Conservation (phyloP, 2,797 vertebrate species). For the Paguma larvata region DNA sequence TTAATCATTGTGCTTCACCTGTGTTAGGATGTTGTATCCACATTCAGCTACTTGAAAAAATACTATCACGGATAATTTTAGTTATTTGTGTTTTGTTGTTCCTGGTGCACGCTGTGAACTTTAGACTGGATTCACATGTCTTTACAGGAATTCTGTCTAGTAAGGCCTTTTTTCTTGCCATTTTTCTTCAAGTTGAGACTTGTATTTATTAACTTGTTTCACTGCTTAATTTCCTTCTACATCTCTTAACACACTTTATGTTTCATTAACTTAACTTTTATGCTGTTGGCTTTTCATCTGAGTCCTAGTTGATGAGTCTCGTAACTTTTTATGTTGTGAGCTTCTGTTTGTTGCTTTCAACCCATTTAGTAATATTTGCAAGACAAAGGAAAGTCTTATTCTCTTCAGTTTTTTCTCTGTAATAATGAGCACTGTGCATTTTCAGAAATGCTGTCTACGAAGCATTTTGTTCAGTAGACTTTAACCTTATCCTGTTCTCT, state of each 20-base stretch:
- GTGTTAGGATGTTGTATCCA: neutral
- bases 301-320: neutral
- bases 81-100: neutral
- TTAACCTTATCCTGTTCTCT: neutral
- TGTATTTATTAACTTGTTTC: constrained; percentile 3
- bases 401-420: neutral
- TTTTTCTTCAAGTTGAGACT: constrained; percentile 68
- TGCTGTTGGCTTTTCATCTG: constrained; percentile 4
- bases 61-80: constrained; percentile 34
- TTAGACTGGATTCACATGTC: constrained; percentile 51
- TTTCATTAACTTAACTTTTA: constrained; percentile 44
- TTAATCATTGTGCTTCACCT: neutral
- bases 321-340: neutral
- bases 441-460: constrained; percentile 16
- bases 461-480: neutral
- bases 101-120: constrained; percentile 24
- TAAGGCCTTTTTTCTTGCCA: constrained; percentile 62
- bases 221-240: neutral
- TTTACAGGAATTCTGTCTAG: neutral
- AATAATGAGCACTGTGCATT: neutral
- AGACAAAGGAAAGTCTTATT: constrained; percentile 7
- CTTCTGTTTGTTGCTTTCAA: constrained; percentile 9
- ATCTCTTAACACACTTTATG: constrained; percentile 28
- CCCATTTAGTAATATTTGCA: neutral
- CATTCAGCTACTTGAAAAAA: constrained; percentile 31